Evolutionary conservation across 2,888 invertebrate genomes (phyloP).

Genomic region (Lasioglossum leucozonium): DNA sequence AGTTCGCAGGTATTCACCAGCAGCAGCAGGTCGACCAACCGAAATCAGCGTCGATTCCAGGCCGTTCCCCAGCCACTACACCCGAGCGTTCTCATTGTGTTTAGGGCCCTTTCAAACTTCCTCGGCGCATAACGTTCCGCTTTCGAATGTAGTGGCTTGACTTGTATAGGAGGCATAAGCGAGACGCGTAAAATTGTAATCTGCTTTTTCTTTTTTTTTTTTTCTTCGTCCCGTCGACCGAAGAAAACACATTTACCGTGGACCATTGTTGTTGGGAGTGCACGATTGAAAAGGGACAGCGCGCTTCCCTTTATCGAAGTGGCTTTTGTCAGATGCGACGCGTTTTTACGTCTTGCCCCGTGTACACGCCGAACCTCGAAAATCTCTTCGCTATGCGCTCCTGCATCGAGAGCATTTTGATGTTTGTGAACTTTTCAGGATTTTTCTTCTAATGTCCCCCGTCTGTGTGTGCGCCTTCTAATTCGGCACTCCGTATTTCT

Average conservation of each 20-base stretch:
- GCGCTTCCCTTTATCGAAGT: neutral
- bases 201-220: neutral
- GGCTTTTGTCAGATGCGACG: neutral
- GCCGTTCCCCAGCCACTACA: slow-evolving; percentile 18
- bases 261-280: neutral
- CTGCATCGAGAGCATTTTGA: neutral
- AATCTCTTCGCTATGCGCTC: neutral
- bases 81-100: slow-evolving; percentile 38
- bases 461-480: neutral
- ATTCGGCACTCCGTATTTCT: neutral
- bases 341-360: neutral
- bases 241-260: neutral
- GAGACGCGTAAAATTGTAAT: slow-evolving; percentile 21
- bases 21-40: slow-evolving; percentile 39
- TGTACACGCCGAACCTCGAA: neutral
- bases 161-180: neutral
- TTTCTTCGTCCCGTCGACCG: neutral
- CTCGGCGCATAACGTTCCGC: slow-evolving; percentile 20
- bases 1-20: slow-evolving; percentile 35
- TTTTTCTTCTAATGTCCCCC: neutral
- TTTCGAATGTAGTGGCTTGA: slow-evolving; percentile 14
- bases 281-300: neutral
- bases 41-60: slow-evolving; percentile 31
- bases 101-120: slow-evolving; percentile 34
- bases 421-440: neutral